phyloP scores from a whole-genome alignment of 2,888 invertebrate genomes.

The Rotaria sp. region DNA sequence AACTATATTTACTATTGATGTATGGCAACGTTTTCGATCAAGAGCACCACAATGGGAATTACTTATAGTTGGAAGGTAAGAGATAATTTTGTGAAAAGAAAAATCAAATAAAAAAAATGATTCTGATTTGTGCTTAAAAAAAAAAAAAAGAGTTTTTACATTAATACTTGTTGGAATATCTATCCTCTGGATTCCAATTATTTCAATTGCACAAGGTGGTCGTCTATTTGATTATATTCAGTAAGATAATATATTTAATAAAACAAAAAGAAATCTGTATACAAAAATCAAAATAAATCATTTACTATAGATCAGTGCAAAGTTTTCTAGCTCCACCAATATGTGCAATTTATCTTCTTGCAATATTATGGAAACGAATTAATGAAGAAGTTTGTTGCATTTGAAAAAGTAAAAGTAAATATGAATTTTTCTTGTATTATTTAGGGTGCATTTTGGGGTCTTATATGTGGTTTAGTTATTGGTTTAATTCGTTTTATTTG shows the following conservation, averaged over 20 bases:
- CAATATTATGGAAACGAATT: conserved; percentile 57
- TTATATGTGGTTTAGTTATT: conserved; percentile 58
- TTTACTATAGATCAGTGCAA: conserved; percentile 50
- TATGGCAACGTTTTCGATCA: conserved; percentile 55
- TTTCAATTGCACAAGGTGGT: conserved; percentile 55
- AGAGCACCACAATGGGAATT: conserved; percentile 55
- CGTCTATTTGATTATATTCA: conserved; percentile 61
- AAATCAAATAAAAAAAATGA: too few species aligned
- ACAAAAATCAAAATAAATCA: neutral
- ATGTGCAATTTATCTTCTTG: conserved; percentile 58
- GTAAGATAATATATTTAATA: conserved; percentile 41
- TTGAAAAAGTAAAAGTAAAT: neutral
- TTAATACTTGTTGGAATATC: conserved; percentile 49
- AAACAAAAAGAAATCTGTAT: too few species aligned
- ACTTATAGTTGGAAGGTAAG: conserved; percentile 56
- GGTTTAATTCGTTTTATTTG: conserved; percentile 58
- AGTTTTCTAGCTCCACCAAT: conserved; percentile 59
- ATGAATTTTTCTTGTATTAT: neutral
- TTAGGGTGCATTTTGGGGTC: conserved; percentile 61
- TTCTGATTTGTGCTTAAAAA: too few species aligned
- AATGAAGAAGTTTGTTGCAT: conserved; percentile 56
- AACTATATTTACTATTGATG: conserved; percentile 58
- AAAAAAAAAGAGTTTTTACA: conserved; percentile 47
- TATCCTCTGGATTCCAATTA: conserved; percentile 57
- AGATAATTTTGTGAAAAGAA: too few species aligned